Evolutionary conservation across 2,113 vertebrate genomes (phyloP), one percentile per base, ranked within the genome.

Genomic region (Hippolais icterina): DNA sequence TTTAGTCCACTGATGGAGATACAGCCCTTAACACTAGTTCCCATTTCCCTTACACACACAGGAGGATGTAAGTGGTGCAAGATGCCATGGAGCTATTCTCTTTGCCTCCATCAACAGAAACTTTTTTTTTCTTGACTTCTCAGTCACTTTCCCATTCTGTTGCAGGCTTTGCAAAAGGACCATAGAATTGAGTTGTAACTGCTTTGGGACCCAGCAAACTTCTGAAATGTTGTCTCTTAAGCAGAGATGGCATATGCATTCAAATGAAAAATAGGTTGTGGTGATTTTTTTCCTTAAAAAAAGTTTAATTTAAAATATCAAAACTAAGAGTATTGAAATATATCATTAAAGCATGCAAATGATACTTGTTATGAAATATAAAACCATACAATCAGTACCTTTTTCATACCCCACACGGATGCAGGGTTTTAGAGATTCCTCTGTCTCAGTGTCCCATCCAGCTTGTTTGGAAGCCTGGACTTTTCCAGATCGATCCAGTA

Each of bases 401-500:
- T 97, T 91, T 80, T 95, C 93, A 76, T 97, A 96, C 10, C 96
- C 97, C 50, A 98, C 97, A 64, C 4, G 92, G 65, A 97, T 35
- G 83, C 76, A 78, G 35, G 96, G 75, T 64, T 97, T 97, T 60
- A 93, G 5, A 44, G 97, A 75, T 33, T 97, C 86, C 33, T 98
- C 97, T 89, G 93, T 14, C n/a, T 95, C 97, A 35, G 93, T 50
- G 44, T 98, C 98, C 98, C 98, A 97, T 27, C 94, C 89, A 65
- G 90, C 15, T 71, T 92, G 83, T 95, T 97, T 97, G 88, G 63
- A 94, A 70, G 94, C 76, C 47, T 97, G 98, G 68, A 71, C 87
- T 83, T 93, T 98, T 46, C 96, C 96, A 89, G 98, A 97, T 31
- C 97, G 95, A 57, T 98, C 98, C 71, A 98, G 96, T 46, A 99